Conservation (phyloP, 2,888 invertebrate species). For the Agrotis segetum region DNA sequence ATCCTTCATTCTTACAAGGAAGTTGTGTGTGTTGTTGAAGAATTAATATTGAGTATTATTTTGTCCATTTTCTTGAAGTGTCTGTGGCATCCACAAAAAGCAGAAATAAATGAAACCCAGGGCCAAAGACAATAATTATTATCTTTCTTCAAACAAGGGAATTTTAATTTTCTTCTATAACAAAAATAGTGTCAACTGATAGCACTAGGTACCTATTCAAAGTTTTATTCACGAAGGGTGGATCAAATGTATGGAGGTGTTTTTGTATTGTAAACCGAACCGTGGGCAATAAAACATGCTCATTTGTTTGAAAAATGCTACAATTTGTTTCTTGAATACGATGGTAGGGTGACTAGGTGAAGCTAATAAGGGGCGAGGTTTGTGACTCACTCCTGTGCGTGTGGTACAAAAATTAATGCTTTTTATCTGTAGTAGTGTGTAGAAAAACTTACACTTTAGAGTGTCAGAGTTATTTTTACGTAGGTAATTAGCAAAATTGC, state of each 20-base stretch:
- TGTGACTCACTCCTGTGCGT: slow-evolving; percentile 20
- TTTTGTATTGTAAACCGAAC: slow-evolving; percentile 25
- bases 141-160: no score
- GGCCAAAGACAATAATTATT: no score
- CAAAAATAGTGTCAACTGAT: slow-evolving; percentile 1
- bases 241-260: slow-evolving; percentile 20
- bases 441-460: slow-evolving; percentile 6
- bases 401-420: not conserved
- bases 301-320: slow-evolving; percentile 40
- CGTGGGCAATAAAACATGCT: slow-evolving; percentile 37
- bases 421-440: slow-evolving; percentile 18
- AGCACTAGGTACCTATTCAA: not conserved
- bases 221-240: slow-evolving; percentile 12
- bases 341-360: slow-evolving; percentile 12
- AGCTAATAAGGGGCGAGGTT: slow-evolving; percentile 11
- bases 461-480: no score
- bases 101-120: no score
- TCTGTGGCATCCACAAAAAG: no score
- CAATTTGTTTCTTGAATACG: slow-evolving; percentile 40
- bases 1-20: no score
- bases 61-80: no score
- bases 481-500: no score
- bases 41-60: no score
- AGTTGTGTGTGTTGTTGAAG: no score
- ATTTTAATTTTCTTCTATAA: no score